Base-by-base conservation (phyloP, 2,888 invertebrate genomes). In the Agriotes lineatus region DNA sequence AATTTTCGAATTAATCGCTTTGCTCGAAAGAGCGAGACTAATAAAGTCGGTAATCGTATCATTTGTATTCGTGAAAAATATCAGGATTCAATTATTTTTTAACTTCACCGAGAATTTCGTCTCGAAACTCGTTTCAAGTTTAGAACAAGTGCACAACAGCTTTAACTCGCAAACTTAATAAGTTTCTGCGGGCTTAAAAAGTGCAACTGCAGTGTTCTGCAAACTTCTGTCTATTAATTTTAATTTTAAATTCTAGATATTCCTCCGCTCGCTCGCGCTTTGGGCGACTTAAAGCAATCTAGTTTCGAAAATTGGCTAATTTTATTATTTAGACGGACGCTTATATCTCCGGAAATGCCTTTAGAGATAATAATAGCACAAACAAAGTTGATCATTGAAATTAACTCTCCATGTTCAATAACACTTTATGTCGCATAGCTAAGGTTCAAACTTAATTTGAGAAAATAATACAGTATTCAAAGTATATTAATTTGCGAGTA, bases 191-290 rank as follows among this genome's bases (percentile, higher is more conserved):
- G 12, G 12, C 22, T 22, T 33, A 52, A 33, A 33, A 52, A 52
- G 33, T 52, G 52, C 52, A 52, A 52, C 52, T 52, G 52, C 52
- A 52, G 18, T 52, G 30, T 52, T 52, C 52, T 10, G 52, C 52
- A 52, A 52, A 52, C 52, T 52, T 52, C 12, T 52, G 52, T 52
- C 52, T 52, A 52, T 52, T 52, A 52, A 52, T 52, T 52, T 52
- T 52, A 52, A 52, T 52, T 52, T 52, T 52, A 52, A 52, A 52
- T 52, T 33, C 52, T 20, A n/a, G 5, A 48, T 5, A 48, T 19
- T 48, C 19, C 48, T 19, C 19, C 12, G 20, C 22, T 25, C 25
- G 12, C 14, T 48, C 22, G 6, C 20, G 48, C 22, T 48, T 48
- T 48, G 25, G 25, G 48, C 19, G 25, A 19, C 25, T 48, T 48